These are phyloP conservation scores for Galaxea fascicularis DNA, from an alignment of 92 coral and sea anemone species.

Conservation along the genomic window DNA sequence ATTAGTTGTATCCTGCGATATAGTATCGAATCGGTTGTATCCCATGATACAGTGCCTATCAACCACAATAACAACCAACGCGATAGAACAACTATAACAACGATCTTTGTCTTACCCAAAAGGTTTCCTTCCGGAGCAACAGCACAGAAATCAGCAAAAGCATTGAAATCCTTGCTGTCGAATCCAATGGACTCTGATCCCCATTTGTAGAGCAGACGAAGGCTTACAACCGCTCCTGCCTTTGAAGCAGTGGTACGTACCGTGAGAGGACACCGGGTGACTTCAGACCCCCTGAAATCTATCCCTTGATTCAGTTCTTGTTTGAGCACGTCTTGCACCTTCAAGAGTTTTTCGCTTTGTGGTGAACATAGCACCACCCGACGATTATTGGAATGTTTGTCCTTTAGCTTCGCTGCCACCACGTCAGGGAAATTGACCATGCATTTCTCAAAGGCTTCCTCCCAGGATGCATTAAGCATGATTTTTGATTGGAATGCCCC, in stretches of 20 bases:
- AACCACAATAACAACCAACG: too few relatives aligned
- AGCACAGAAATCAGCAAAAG: conserved; percentile 2
- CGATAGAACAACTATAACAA: too few relatives aligned
- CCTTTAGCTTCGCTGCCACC: background rate
- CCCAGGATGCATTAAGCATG: background rate
- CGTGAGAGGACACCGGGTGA: background rate
- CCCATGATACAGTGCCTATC: too few relatives aligned
- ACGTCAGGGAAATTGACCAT: background rate
- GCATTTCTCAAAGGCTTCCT: background rate
- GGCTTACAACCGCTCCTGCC: background rate
- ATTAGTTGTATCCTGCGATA: too few relatives aligned
- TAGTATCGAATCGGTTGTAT: too few relatives aligned
- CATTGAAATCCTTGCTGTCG: conserved; percentile 4
- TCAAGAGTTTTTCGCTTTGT: background rate
- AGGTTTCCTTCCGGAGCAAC: background rate
- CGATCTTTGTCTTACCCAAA: too few relatives aligned
- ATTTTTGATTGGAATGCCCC: conserved; percentile 9
- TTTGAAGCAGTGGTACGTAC: background rate
- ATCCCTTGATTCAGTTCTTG: background rate
- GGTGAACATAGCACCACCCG: background rate
- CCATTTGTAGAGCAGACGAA: conserved; percentile 17
- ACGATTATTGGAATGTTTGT: background rate
- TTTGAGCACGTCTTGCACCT: background rate
- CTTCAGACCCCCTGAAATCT: background rate
- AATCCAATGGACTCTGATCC: conserved; percentile 8